A percentile compares a stretch with the other conserved stretches of the same genome.
Evolutionary conservation across 2,797 vertebrate species (phyloP).

Genomic region (Xenops minutus): DNA sequence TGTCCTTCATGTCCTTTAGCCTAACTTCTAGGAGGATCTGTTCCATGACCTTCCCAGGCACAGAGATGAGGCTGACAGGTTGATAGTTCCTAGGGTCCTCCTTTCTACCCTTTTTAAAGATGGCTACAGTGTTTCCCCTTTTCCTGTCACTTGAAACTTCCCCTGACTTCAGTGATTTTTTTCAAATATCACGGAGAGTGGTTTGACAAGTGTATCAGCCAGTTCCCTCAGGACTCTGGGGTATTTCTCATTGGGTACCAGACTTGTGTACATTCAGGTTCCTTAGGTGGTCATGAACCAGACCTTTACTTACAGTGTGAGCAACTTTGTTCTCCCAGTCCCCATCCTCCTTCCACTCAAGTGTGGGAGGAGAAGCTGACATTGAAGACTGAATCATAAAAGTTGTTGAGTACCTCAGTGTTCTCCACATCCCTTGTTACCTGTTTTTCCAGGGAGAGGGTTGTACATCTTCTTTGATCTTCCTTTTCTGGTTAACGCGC

Average conservation of each 20-base stretch:
- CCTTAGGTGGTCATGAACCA: no score
- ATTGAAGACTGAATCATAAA: not conserved
- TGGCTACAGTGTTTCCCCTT: no score
- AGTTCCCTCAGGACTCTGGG: not conserved
- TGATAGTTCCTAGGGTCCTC: no score
- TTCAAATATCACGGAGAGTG: no score
- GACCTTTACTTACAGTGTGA: not conserved
- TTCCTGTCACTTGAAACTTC: no score
- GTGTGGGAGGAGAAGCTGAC: not conserved
- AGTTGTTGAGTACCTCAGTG: not conserved
- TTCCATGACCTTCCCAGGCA: no score
- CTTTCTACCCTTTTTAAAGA: no score
- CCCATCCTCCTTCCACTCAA: not conserved
- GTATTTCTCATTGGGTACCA: not conserved
- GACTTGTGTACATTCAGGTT: not conserved
- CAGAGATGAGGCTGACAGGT: no score
- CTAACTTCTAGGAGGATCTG: no score
- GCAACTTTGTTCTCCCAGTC: not conserved
- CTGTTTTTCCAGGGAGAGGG: not conserved
- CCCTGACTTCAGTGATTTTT: no score
- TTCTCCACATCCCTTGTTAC: not conserved
- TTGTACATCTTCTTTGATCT: not conserved
- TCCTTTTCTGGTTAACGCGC: not conserved
- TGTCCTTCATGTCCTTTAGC: no score
- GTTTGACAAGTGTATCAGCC: no score